Conservation (phyloP, 2,797 vertebrate species). For the Schizopygopsis pylzovi region DNA sequence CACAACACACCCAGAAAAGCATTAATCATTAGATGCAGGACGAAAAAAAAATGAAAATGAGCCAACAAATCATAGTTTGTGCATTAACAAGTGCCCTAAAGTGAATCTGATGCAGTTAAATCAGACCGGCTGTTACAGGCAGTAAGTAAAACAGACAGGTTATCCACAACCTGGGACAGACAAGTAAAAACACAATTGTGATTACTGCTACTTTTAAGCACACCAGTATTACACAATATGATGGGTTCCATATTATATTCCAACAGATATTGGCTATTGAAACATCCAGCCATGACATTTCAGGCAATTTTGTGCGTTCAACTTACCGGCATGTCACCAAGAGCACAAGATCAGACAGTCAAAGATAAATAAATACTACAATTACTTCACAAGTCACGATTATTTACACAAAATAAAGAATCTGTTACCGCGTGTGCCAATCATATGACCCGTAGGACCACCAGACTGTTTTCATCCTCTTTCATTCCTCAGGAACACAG, state of each 20-base stretch:
- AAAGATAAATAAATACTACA: conserved; percentile 78
- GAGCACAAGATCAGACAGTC: conserved; percentile 67
- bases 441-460: conserved; percentile 70
- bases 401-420: conserved; percentile 81
- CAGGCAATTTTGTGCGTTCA: conserved; percentile 56
- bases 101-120: conserved; percentile 24
- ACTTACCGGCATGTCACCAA: conserved; percentile 63
- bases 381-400: conserved; percentile 75
- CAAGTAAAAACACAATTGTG: conserved; percentile 24
- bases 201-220: conserved; percentile 23
- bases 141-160: conserved; percentile 65
- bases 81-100: conserved; percentile 18
- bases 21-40: conserved; percentile 23
- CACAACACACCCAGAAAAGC: not conserved
- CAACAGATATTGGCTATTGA: conserved; percentile 2
- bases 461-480: conserved; percentile 63
- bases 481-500: conserved; percentile 33
- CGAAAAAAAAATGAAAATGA: not conserved
- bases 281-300: conserved; percentile 27
- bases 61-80: conserved; percentile 28
- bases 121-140: conserved; percentile 46
- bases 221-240: conserved; percentile 1
- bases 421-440: conserved; percentile 79
- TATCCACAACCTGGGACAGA: conserved; percentile 54
- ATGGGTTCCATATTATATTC: conserved; percentile 9